A percentile compares a stretch with the other conserved stretches of the same genome.
These are phyloP conservation scores for Gymnoscopelus braueri DNA, from an alignment of 2,797 vertebrate species.

Conservation along the genomic window DNA sequence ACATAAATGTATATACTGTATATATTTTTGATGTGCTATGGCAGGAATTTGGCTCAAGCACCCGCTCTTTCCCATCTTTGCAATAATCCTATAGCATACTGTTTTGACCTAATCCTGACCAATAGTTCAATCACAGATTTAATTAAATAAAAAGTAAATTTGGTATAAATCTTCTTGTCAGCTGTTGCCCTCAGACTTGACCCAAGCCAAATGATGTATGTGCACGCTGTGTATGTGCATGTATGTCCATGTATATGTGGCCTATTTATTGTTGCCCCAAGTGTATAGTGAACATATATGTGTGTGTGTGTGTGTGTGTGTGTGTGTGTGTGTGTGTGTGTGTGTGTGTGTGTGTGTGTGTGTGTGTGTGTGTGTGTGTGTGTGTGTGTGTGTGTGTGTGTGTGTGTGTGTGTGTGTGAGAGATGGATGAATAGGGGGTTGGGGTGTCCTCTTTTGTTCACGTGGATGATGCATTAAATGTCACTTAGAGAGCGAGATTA, in stretches of 20 bases:
- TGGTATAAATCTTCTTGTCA: constrained; percentile 27
- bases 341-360: not conserved
- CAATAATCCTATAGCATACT: not conserved
- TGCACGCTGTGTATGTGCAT: too few species aligned
- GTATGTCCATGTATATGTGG: too few species aligned
- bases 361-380: not conserved
- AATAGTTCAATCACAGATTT: too few species aligned
- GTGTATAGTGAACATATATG: too few species aligned
- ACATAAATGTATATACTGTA: not conserved
- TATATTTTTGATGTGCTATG: too few species aligned
- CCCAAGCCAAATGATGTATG: constrained; percentile 30
- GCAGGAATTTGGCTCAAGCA: too few species aligned
- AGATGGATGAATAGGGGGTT: constrained; percentile 15
- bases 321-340: not conserved
- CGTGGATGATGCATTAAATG: constrained; percentile 65
- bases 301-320: not conserved
- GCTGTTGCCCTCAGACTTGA: constrained; percentile 41
- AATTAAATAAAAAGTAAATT: not conserved
- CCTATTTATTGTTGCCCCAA: not conserved
- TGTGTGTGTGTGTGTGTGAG: constrained; percentile 20
- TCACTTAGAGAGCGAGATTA: constrained; percentile 68
- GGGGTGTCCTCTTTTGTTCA: constrained; percentile 48
- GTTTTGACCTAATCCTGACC: not conserved
- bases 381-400: constrained; percentile 6
- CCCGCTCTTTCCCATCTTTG: too few species aligned